Percentiles rank a stretch among this genome's conserved stretches.
phyloP scores from a whole-genome alignment of 2,113 vertebrate genomes.

The Clarias gariepinus region DNA sequence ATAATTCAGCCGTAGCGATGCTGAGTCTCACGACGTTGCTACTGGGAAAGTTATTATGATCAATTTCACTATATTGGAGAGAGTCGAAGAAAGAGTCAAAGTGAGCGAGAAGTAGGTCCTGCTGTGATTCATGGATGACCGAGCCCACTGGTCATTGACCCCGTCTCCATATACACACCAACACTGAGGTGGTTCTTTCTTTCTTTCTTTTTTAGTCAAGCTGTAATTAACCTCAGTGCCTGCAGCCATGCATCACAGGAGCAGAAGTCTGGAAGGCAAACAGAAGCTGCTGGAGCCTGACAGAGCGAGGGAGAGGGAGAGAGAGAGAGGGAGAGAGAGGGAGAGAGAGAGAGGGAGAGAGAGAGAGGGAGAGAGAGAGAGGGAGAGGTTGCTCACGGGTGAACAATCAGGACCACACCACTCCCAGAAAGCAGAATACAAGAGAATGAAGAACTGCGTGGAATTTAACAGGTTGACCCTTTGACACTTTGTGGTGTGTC shows the following conservation, averaged over 20 bases:
- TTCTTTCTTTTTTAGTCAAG: conserved; percentile 64
- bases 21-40: neutral
- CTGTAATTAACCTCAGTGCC: conserved; percentile 81
- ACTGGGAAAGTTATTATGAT: neutral
- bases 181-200: conserved; percentile 72
- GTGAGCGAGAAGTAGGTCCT: conserved; percentile 2
- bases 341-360: conserved; percentile 71
- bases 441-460: neutral
- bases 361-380: conserved; percentile 62
- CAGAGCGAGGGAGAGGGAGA: conserved; percentile 59
- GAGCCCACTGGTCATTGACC: conserved; percentile 25
- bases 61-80: neutral
- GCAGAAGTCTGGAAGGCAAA: conserved; percentile 80
- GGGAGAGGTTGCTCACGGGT: conserved; percentile 63
- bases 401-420: conserved; percentile 21
- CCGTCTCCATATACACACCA: conserved; percentile 50
- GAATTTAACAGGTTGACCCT: neutral
- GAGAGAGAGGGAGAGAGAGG: conserved; percentile 59
- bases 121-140: conserved; percentile 34
- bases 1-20: neutral
- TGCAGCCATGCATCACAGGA: conserved; percentile 81
- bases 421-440: conserved; percentile 7
- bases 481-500: conserved; percentile 2
- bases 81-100: neutral
- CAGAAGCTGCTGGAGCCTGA: conserved; percentile 60